phyloP scores from a whole-genome alignment of 2,888 invertebrate genomes.

The Agrilus mali region DNA sequence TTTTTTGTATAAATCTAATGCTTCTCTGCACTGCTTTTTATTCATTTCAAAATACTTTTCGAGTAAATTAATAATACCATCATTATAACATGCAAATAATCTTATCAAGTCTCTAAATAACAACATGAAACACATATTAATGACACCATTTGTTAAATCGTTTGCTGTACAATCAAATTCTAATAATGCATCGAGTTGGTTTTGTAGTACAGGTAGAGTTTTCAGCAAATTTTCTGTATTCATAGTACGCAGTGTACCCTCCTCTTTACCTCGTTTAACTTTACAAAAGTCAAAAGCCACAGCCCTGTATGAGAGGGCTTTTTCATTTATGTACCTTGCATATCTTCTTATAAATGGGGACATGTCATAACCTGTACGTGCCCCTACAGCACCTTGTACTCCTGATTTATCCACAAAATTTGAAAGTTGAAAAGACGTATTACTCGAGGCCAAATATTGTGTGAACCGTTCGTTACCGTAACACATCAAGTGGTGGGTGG shows the following conservation, averaged over 20 bases:
- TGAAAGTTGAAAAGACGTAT: slow-evolving; percentile 96
- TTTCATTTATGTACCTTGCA: slow-evolving; percentile 98
- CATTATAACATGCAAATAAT: slow-evolving; percentile 98
- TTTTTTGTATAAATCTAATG: slow-evolving; percentile 96
- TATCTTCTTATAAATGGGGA: slow-evolving; percentile 97
- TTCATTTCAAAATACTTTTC: slow-evolving; percentile 99
- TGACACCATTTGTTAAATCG: slow-evolving; percentile 88
- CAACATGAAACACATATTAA: slow-evolving; percentile 98
- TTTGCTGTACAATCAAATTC: slow-evolving; percentile 98
- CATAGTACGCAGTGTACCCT: slow-evolving; percentile 96
- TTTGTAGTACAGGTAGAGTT: slow-evolving; percentile 91
- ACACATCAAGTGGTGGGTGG: slow-evolving; percentile 98
- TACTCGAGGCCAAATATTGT: slow-evolving; percentile 98
- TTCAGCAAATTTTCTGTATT: slow-evolving; percentile 94
- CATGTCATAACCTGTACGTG: slow-evolving; percentile 85
- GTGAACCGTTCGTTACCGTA: slow-evolving; percentile 99
- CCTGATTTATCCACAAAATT: slow-evolving; percentile 97
- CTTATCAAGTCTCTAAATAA: slow-evolving; percentile 98
- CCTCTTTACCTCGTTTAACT: slow-evolving; percentile 97
- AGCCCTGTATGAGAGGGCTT: slow-evolving; percentile 94
- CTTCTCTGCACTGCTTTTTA: slow-evolving; percentile 97
- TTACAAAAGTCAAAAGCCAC: slow-evolving; percentile 99
- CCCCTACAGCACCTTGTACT: slow-evolving; percentile 78
- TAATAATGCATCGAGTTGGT: slow-evolving; percentile 88
- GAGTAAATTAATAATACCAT: slow-evolving; percentile 96